phyloP scores from a whole-genome alignment of 2,113 vertebrate species.

The Murina feae region DNA sequence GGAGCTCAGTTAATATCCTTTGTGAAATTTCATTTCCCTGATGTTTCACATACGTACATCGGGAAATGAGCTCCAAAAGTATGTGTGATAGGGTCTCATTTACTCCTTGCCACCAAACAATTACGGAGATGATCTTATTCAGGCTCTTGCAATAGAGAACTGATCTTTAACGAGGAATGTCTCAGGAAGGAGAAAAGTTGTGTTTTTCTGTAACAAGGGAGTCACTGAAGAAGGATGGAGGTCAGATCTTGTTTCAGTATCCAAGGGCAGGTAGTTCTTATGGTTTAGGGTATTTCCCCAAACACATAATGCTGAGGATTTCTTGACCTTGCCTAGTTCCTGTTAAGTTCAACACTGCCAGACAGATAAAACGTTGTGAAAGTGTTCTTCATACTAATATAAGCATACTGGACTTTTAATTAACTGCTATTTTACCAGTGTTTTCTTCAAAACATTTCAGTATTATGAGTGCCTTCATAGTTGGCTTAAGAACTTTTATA shows the following conservation, averaged over 20 bases:
- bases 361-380: background rate
- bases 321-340: background rate
- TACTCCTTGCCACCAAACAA: background rate
- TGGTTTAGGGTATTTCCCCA: background rate
- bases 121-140: background rate
- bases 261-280: background rate
- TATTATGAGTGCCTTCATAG: background rate
- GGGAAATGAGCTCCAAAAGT: background rate
- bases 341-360: background rate
- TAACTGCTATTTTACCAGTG: conserved; percentile 16
- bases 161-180: background rate
- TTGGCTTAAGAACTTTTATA: background rate
- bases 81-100: background rate
- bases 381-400: conserved; percentile 37
- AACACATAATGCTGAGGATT: background rate
- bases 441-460: conserved; percentile 59
- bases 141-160: background rate
- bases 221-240: background rate
- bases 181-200: background rate
- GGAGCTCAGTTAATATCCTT: background rate
- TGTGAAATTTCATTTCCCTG: background rate
- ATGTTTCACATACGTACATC: background rate
- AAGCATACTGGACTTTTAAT: conserved; percentile 38
- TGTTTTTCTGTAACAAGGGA: background rate
- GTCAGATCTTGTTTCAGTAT: background rate